phyloP scores from a whole-genome alignment of 1,140 invertebrate species.

The Phymorhynchus buccinoides region DNA sequence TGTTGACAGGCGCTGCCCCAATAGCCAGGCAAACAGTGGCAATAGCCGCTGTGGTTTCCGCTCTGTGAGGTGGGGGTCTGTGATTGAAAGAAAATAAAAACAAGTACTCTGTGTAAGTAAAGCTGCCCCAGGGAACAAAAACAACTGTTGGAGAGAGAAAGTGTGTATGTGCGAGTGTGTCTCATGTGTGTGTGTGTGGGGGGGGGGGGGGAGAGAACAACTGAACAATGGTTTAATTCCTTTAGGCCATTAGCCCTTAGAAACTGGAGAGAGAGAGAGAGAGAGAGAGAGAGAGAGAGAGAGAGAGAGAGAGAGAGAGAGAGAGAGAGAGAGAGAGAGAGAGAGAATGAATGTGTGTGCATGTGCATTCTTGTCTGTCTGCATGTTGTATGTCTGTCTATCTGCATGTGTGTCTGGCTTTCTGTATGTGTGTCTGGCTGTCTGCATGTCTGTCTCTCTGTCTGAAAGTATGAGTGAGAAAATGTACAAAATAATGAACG shows the following conservation, averaged over 20 bases:
- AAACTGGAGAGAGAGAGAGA: not conserved
- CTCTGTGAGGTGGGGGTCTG: constrained; percentile 37
- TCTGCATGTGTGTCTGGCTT: not conserved
- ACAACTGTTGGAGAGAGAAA: no score
- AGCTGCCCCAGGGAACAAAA: no score
- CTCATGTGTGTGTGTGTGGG: not conserved
- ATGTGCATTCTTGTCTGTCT: not conserved
- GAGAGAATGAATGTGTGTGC: not conserved
- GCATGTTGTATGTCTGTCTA: not conserved
- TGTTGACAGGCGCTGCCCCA: constrained; percentile 53
- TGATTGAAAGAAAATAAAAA: not conserved
- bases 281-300: not conserved
- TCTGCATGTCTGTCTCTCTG: no score
- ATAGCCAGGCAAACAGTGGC: constrained; percentile 54
- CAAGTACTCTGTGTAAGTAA: no score
- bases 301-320: no score
- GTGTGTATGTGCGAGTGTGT: no score
- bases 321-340: no score
- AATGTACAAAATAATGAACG: no score
- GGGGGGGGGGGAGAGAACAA: not conserved
- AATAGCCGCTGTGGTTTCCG: constrained; percentile 42
- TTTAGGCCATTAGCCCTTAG: no score
- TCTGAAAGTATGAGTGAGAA: no score
- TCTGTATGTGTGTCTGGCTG: not conserved
- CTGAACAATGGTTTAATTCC: no score